A percentile compares a stretch with the other conserved stretches of the same genome.
Conservation (phyloP, 2,113 vertebrate species). For the Ornithorhynchus anatinus region DNA sequence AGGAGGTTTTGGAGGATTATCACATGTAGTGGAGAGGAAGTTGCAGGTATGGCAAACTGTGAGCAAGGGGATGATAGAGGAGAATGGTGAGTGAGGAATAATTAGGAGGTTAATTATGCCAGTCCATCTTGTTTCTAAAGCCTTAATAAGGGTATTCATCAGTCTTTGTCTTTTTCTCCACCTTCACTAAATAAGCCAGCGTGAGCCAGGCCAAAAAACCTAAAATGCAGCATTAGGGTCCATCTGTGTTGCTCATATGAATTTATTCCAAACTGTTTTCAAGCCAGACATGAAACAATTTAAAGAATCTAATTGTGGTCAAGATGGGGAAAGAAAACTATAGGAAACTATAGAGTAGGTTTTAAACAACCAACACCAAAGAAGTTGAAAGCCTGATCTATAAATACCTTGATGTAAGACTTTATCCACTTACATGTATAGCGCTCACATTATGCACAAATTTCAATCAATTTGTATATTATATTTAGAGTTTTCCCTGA, state of each 20-base stretch:
- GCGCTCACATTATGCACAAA: no score
- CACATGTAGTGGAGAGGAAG: no score
- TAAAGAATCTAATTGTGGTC: conserved; percentile 16
- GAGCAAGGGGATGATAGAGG: no score
- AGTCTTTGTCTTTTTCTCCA: background rate
- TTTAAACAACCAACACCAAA: background rate
- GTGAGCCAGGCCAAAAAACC: background rate
- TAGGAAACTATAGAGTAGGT: background rate
- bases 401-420: background rate
- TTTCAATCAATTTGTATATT: no score
- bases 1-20: no score
- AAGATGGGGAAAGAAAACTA: conserved; percentile 4
- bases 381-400: background rate
- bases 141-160: background rate
- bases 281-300: conserved; percentile 27
- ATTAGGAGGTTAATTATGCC: conserved; percentile 11
- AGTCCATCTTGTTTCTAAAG: conserved; percentile 1
- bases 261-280: conserved; percentile 31
- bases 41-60: no score
- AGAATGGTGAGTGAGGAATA: no score
- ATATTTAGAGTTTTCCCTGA: no score
- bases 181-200: conserved; percentile 17
- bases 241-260: conserved; percentile 27
- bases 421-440: no score
- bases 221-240: conserved; percentile 10